Conservation (phyloP, 2,113 vertebrate genomes). For the Anarhynchus alexandrinus region DNA sequence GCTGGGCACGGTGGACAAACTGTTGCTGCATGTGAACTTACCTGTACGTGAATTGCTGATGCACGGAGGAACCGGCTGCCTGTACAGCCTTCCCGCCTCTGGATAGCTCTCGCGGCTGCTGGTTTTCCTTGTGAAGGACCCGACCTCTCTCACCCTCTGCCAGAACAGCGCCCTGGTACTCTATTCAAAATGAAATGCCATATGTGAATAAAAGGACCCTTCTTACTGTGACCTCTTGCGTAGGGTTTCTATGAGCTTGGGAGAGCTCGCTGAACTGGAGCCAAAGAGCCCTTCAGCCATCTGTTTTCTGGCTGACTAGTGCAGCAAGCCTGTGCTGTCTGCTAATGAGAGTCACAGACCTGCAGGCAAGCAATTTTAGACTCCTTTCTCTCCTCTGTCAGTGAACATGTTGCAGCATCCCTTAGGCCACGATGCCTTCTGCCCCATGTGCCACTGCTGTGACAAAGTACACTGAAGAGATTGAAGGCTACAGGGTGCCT, state of each 20-base stretch:
- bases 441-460: background rate
- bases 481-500: background rate
- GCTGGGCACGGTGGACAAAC: background rate
- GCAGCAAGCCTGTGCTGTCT: background rate
- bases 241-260: background rate
- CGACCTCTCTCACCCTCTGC: conserved; percentile 30
- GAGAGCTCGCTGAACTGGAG: conserved; percentile 34
- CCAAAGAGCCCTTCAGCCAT: conserved; percentile 55
- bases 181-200: conserved; percentile 61
- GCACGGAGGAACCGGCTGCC: background rate
- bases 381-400: background rate
- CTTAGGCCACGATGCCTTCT: background rate
- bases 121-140: background rate
- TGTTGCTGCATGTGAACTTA: background rate
- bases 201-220: conserved; percentile 28
- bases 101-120: background rate
- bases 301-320: conserved; percentile 38
- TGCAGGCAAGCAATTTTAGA: conserved; percentile 19
- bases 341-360: conserved; percentile 14
- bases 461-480: background rate
- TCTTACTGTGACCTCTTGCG: conserved; percentile 11
- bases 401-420: background rate
- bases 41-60: conserved; percentile 30
- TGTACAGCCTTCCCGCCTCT: background rate
- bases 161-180: background rate